A percentile compares a stretch with the other conserved stretches of the same genome.
These are phyloP conservation scores for Tromatobia lineatoria DNA, from an alignment of 2,888 invertebrate species.

Conservation along the genomic window DNA sequence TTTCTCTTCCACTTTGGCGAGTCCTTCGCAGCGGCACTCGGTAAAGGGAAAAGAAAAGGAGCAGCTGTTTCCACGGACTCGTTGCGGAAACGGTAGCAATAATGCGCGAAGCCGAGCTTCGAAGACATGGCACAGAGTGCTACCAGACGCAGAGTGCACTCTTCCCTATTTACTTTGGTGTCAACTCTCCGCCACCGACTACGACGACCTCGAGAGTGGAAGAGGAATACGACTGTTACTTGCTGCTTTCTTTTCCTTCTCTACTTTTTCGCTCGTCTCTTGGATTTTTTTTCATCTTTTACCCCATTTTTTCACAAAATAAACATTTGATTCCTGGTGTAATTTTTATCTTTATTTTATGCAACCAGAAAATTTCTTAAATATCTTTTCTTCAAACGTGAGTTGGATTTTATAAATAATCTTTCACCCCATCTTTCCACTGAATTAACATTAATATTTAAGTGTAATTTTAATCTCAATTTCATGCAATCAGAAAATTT, in stretches of 20 bases:
- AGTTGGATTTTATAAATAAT: too few relatives aligned
- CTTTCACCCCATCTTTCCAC: background rate
- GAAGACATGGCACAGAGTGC: conserved; percentile 12
- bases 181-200: conserved; percentile 25
- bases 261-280: background rate
- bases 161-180: conserved; percentile 50
- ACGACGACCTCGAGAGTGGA: conserved; percentile 4
- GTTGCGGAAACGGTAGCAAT: conserved; percentile 53
- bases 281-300: conserved; percentile 5
- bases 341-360: too few relatives aligned
- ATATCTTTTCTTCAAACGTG: too few relatives aligned
- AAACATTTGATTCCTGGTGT: too few relatives aligned
- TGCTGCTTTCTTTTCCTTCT: conserved; percentile 2
- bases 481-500: too few relatives aligned
- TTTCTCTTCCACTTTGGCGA: background rate
- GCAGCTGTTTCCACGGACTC: conserved; percentile 50
- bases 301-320: background rate
- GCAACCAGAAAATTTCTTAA: too few relatives aligned
- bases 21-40: background rate
- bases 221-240: conserved; percentile 5
- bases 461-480: too few relatives aligned
- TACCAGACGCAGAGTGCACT: conserved; percentile 34
- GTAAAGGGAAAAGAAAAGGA: conserved; percentile 20
- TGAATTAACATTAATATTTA: too few relatives aligned
- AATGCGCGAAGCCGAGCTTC: conserved; percentile 36